Base-by-base conservation (phyloP, 1,140 invertebrate genomes). In the Bombus breviceps region DNA sequence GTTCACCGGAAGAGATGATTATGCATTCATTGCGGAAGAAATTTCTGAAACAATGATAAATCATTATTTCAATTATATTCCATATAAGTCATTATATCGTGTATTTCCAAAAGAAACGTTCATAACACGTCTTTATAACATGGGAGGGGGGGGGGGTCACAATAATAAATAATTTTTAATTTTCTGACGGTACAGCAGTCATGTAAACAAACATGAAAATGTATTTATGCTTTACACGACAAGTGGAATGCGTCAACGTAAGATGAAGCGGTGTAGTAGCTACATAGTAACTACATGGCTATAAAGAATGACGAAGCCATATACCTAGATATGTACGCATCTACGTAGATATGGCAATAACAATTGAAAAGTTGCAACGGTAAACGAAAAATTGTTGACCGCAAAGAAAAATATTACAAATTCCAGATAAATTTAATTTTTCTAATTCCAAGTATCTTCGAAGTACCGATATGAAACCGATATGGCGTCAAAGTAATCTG, bases 131-230 rank as follows among this genome's bases (percentile, higher is more conserved):
- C 13, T 18, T 5, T 18, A 1, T 6, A 18, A 32, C 15, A 66
- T 2, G 2, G 0, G 5, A n/a, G n/a, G 6, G 15, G 2, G 1
- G 2, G 0, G 15, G 2, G 32, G 2, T 66, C n/a, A n/a, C 34
- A 9, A 2, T 69, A 13, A 10, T 5, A 13, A 28, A 5, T 12
- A 39, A 5, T 1, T 25, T 69, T 39, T 34, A 1, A 62, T n/a
- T 13, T n/a, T 62, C 28, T 3, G 59, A 0, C 59, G 12, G 12
- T 62, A n/a, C 28, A 28, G 12, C 28, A 28, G 12, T 13, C 12
- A n/a, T n/a, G 1, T 5, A n/a, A 62, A 28, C 57, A 28, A 10
- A 59, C 28, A 0, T 12, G 28, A n/a, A 12, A 5, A 5, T 5
- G 59, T n/a, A 62, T 13, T 12, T 5, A n/a, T 12, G 8, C 28